Base-by-base conservation (phyloP, 2,888 invertebrate species). In the Melanargia galathea region DNA sequence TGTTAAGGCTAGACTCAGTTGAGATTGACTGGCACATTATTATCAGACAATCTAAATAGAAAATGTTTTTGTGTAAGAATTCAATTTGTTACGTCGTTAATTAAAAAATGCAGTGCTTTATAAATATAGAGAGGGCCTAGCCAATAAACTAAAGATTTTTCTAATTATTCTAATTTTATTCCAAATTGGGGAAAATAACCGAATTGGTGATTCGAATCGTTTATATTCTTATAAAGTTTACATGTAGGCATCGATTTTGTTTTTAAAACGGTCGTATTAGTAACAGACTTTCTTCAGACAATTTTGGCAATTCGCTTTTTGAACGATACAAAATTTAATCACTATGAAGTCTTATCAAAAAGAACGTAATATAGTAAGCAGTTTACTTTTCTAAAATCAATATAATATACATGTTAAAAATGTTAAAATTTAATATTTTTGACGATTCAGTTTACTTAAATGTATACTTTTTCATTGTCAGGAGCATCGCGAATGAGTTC, bases 401-500 rank as follows among this genome's bases (percentile, higher is more conserved):
- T 40, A 55, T 1, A 18, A n/a, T n/a, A n/a, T n/a, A n/a, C n/a
- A n/a, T n/a, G n/a, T n/a, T n/a, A n/a, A n/a, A n/a, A 30, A 35
- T 33, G 13, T 51, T 26, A 18, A 30, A 43, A 43, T 40, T 11
- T 26, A 22, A 43, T 55, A 11, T 20, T 45, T 22, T 43, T 43
- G 43, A 43, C 24, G 43, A 16, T 6, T 20, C 6, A 43, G 30
- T 30, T 43, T 30, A 30, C 30, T 51, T 63, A 48, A 52, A 62
- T 62, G 62, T 62, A 43, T 43, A 51, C 49, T 62, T 62, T 62
- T 58, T 57, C 33, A 62, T 62, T 51, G 55, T 62, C 62, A 62
- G 62, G 62, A 62, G 57, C 55, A 57, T 48, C 62, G 57, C 57
- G 62, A 62, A 51, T 57, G 60, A 60, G 62, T 62, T 51, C 62